phyloP scores from a whole-genome alignment of 2,113 vertebrate species.

The Hirundichthys speculiger region DNA sequence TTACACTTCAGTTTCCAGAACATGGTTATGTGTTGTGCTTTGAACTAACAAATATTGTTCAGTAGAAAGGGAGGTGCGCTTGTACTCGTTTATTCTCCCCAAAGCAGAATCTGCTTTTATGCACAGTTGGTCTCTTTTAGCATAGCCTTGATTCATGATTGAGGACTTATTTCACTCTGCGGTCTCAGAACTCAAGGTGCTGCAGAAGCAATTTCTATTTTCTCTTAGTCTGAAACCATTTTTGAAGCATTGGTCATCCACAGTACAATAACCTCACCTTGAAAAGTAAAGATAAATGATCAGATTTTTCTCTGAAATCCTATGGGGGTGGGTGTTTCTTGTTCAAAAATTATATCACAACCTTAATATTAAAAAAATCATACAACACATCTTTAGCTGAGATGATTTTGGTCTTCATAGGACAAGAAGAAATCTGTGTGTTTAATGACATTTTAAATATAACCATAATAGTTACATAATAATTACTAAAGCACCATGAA shows the following conservation, averaged over 20 bases:
- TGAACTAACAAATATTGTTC: slow-evolving; percentile 8
- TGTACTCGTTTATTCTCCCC: slow-evolving; percentile 35
- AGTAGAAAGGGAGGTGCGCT: slow-evolving; percentile 14
- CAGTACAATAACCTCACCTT: slow-evolving; percentile 5
- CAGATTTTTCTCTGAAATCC: not conserved
- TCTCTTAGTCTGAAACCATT: not conserved
- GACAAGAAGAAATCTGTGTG: not conserved
- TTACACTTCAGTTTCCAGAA: slow-evolving; percentile 7
- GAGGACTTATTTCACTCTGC: slow-evolving; percentile 44
- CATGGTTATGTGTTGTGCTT: slow-evolving; percentile 26
- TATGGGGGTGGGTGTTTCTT: not conserved
- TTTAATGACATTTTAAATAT: not conserved
- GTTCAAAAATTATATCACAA: slow-evolving; percentile 4
- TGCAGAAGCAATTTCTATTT: slow-evolving; percentile 28
- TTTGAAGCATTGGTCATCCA: slow-evolving; percentile 12
- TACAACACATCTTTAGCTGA: not conserved
- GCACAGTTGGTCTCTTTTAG: slow-evolving; percentile 40
- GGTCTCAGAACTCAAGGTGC: slow-evolving; percentile 48
- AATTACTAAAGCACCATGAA: not conserved
- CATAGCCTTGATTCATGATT: slow-evolving; percentile 53
- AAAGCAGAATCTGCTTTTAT: slow-evolving; percentile 31
- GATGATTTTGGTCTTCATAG: not conserved
- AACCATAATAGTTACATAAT: not conserved
- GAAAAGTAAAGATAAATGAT: slow-evolving; percentile 10
- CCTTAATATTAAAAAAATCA: slow-evolving; percentile 12